Evolutionary conservation across 1,140 invertebrate species (phyloP).

Genomic region (Zelostemma sp.): DNA sequence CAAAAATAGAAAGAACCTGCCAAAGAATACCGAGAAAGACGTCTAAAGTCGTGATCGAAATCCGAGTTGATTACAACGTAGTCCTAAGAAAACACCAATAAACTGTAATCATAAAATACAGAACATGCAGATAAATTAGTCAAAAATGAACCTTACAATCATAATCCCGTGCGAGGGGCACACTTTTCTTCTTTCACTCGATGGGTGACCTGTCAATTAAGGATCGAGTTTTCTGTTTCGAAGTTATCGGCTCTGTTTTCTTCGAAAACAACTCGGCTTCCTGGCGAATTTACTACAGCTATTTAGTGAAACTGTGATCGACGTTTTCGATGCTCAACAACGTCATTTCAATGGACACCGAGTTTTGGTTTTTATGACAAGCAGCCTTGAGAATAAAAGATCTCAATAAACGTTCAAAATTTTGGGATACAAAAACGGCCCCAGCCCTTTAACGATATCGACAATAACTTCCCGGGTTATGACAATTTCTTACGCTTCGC

Average conservation of each 20-base stretch:
- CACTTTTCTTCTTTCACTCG: too few relatives aligned
- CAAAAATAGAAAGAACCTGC: constrained; percentile 63
- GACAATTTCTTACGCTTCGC: constrained; percentile 40
- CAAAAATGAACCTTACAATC: constrained; percentile 63
- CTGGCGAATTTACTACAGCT: constrained; percentile 25
- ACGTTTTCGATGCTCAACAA: constrained; percentile 53
- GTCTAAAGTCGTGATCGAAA: constrained; percentile 77
- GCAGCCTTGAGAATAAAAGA: constrained; percentile 49
- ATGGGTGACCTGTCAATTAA: too few relatives aligned
- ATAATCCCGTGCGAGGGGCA: too few relatives aligned
- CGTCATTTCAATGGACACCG: constrained; percentile 38
- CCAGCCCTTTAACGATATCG: constrained; percentile 56
- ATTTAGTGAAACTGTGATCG: constrained; percentile 38
- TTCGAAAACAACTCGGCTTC: constrained; percentile 23
- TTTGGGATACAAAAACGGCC: constrained; percentile 39
- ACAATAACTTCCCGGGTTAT: constrained; percentile 57
- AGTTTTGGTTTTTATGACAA: constrained; percentile 52
- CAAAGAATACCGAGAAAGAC: constrained; percentile 79
- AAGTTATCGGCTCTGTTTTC: too few relatives aligned
- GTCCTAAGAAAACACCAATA: constrained; percentile 64
- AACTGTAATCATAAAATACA: too few relatives aligned
- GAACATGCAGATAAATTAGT: too few relatives aligned
- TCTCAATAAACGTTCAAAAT: constrained; percentile 53
- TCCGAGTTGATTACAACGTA: constrained; percentile 79
- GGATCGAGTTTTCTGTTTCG: too few relatives aligned